Evolutionary conservation across 2,113 vertebrate species (phyloP).

Genomic region (Cochlearius cochlearius): DNA sequence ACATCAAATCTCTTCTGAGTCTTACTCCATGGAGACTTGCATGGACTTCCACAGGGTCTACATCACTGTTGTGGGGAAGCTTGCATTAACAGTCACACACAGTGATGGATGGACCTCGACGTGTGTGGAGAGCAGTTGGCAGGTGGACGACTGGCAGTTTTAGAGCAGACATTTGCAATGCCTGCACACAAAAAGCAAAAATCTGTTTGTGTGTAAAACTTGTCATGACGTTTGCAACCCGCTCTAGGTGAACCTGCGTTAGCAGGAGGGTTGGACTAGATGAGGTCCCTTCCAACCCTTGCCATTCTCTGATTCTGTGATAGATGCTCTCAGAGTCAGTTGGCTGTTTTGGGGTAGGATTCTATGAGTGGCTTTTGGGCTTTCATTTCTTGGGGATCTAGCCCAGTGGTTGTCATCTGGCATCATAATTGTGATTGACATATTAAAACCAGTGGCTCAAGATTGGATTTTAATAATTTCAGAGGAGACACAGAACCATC

Average conservation of each 20-base stretch:
- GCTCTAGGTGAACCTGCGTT: too few species aligned
- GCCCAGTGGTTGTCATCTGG: slow-evolving; percentile 20
- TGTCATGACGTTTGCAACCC: background rate
- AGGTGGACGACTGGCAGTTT: background rate
- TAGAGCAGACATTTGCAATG: background rate
- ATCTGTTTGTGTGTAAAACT: background rate
- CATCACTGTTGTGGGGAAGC: background rate
- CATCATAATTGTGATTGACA: slow-evolving; percentile 48
- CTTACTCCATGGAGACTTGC: background rate
- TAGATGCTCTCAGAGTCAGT: background rate
- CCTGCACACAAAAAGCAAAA: background rate
- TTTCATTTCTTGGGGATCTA: slow-evolving; percentile 30
- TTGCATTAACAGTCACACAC: rapidly evolving
- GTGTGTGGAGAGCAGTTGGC: background rate
- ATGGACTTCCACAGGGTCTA: background rate
- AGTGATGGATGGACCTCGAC: background rate
- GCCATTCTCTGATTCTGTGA: background rate
- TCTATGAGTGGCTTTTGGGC: background rate
- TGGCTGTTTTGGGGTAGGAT: background rate
- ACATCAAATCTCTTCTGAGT: background rate
- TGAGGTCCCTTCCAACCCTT: too few species aligned
- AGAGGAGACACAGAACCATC: background rate
- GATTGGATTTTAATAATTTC: slow-evolving; percentile 61
- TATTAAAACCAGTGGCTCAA: slow-evolving; percentile 48
- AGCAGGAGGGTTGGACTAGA: too few species aligned